A percentile compares a stretch with the other conserved stretches of the same genome.
phyloP scores from a whole-genome alignment of 2,797 vertebrate species.

The Discoglossus pictus region DNA sequence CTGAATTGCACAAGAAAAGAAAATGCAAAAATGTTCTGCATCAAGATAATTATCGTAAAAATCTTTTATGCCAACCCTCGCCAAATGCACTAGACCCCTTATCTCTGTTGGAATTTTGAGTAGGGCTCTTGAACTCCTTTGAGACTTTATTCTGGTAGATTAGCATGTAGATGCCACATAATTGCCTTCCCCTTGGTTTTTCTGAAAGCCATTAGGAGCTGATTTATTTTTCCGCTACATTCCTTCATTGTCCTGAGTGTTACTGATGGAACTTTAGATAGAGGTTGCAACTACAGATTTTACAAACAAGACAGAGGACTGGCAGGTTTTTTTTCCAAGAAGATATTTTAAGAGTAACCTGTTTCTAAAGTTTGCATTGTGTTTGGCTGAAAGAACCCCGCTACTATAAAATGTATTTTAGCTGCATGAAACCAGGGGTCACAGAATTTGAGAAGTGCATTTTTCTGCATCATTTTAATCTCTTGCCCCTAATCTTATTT shows the following conservation, averaged over 20 bases:
- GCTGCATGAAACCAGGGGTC: background rate
- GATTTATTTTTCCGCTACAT: conserved; percentile 78
- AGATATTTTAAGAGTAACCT: conserved; percentile 32
- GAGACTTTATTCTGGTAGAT: conserved; percentile 90
- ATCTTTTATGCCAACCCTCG: conserved; percentile 83
- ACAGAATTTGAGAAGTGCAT: background rate
- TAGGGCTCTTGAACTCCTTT: conserved; percentile 84
- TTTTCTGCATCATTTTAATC: background rate
- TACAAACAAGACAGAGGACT: conserved; percentile 53
- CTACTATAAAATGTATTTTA: conserved; percentile 21
- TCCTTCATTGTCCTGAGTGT: conserved; percentile 73
- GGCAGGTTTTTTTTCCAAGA: conserved; percentile 53
- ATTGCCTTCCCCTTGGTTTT: conserved; percentile 89
- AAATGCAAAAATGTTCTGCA: conserved; percentile 69
- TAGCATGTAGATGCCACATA: conserved; percentile 92
- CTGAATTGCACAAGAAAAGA: conserved; percentile 62
- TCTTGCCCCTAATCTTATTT: background rate
- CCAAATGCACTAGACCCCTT: conserved; percentile 80
- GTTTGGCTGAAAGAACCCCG: conserved; percentile 8
- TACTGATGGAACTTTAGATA: conserved; percentile 73
- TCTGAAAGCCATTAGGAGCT: conserved; percentile 89
- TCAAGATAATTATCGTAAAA: conserved; percentile 83
- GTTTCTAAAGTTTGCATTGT: conserved; percentile 16
- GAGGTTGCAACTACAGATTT: conserved; percentile 51
- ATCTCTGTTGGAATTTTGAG: conserved; percentile 92